These are phyloP conservation scores for Aegypius monachus DNA, from an alignment of 2,113 vertebrate genomes.

Conservation along the genomic window DNA sequence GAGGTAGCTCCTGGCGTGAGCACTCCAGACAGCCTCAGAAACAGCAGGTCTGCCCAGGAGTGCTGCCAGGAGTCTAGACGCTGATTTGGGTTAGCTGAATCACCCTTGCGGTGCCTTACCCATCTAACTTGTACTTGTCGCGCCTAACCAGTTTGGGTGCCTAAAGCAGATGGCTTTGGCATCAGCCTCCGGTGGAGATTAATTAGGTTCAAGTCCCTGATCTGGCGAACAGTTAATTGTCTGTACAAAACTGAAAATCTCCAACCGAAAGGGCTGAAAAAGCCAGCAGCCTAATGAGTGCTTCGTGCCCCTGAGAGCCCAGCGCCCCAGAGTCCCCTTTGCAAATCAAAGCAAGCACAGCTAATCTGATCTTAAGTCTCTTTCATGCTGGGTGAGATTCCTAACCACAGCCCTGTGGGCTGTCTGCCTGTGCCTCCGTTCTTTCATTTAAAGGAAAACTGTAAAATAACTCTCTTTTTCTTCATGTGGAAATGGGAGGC, in stretches of 20 bases:
- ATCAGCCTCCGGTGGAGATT: neutral
- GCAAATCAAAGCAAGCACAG: slow-evolving; percentile 9
- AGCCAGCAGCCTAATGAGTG: neutral
- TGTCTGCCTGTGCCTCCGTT: neutral
- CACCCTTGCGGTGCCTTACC: neutral
- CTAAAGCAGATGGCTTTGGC: neutral
- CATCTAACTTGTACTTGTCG: neutral
- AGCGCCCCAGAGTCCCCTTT: neutral
- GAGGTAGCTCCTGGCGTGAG: neutral
- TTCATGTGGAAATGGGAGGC: slow-evolving; percentile 21
- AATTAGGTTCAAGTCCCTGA: neutral
- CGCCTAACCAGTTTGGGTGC: neutral
- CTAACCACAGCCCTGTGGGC: neutral
- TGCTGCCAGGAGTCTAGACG: neutral
- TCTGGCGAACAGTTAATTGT: neutral
- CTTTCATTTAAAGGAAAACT: slow-evolving; percentile 12
- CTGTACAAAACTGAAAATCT: neutral
- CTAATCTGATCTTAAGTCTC: slow-evolving; percentile 7
- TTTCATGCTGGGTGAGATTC: slow-evolving; percentile 27
- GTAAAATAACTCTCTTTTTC: slow-evolving; percentile 12
- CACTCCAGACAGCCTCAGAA: neutral
- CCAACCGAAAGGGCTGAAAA: neutral
- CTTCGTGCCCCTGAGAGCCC: neutral
- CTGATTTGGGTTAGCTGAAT: neutral
- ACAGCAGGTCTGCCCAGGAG: neutral